Conservation (phyloP, 2,113 vertebrate genomes). For the Lophura nycthemera region DNA sequence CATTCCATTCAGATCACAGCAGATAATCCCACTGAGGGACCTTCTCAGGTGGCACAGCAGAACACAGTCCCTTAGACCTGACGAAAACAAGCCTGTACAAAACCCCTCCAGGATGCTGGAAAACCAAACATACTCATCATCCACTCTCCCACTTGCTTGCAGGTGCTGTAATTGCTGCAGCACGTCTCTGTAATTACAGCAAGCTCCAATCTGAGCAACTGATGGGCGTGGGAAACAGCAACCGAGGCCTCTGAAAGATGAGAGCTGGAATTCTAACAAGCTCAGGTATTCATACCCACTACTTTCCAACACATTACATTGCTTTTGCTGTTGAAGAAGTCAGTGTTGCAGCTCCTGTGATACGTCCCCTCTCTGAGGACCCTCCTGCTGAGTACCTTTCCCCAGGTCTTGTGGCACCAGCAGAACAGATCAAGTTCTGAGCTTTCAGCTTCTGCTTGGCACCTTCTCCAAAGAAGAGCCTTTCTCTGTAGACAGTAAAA, state of each 20-base stretch:
- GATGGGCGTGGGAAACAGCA: background rate
- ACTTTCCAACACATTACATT: no score
- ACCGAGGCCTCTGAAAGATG: background rate
- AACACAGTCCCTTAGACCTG: background rate
- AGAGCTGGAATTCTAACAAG: background rate
- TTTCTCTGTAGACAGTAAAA: background rate
- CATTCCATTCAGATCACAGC: background rate
- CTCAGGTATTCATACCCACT: background rate
- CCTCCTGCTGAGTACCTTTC: background rate
- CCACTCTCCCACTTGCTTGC: background rate
- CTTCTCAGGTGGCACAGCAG: background rate
- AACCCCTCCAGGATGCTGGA: background rate
- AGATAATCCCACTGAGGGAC: background rate
- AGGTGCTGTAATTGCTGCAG: background rate
- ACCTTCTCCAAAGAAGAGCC: background rate
- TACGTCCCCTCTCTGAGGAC: background rate
- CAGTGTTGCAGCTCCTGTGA: background rate
- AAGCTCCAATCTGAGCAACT: fast-evolving
- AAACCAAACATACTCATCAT: background rate
- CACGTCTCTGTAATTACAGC: background rate
- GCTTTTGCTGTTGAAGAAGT: background rate
- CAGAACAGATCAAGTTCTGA: background rate
- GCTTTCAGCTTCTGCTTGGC: background rate
- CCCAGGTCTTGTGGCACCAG: background rate
- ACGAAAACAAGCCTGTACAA: background rate